Evolutionary conservation across 2,888 invertebrate species (phyloP).

Genomic region (Polydrusus tereticollis): DNA sequence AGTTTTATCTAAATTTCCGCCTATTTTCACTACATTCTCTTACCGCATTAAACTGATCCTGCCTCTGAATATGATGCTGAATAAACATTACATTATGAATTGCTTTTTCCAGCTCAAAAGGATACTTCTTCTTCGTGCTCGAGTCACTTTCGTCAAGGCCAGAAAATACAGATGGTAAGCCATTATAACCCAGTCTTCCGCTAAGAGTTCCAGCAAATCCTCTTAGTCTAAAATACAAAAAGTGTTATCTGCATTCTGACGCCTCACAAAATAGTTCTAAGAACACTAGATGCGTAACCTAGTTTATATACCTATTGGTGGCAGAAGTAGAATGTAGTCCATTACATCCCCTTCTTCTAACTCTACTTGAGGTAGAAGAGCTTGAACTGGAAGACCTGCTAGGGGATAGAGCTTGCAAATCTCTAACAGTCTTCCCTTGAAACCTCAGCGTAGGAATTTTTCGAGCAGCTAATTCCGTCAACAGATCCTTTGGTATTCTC

Average conservation of each 20-base stretch:
- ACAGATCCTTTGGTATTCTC: slow-evolving; percentile 89
- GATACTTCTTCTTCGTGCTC: slow-evolving; percentile 86
- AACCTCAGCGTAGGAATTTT: slow-evolving; percentile 77
- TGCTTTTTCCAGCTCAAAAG: slow-evolving; percentile 92
- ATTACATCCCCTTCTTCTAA: slow-evolving; percentile 82
- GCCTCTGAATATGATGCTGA: slow-evolving; percentile 92
- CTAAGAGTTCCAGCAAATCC: slow-evolving; percentile 82
- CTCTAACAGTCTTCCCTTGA: slow-evolving; percentile 55
- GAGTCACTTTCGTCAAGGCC: slow-evolving; percentile 89
- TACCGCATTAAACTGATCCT: slow-evolving; percentile 95
- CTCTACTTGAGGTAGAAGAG: slow-evolving; percentile 82
- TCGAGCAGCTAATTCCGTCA: slow-evolving; percentile 85
- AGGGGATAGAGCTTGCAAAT: slow-evolving; percentile 77
- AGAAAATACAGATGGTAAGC: slow-evolving; percentile 85
- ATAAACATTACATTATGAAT: slow-evolving; percentile 96
- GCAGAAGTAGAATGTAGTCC: slow-evolving; percentile 83
- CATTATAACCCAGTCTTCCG: slow-evolving; percentile 81
- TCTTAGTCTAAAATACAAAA: slow-evolving; percentile 78
- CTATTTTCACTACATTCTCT: no score
- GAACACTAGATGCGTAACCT: no score
- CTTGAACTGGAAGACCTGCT: slow-evolving; percentile 79
- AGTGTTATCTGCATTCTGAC: no score
- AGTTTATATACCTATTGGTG: slow-evolving; percentile 81
- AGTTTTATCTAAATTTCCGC: no score
- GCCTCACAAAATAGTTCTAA: no score